Conservation (phyloP, 2,888 invertebrate species). For the Ceriagrion tenellum region DNA sequence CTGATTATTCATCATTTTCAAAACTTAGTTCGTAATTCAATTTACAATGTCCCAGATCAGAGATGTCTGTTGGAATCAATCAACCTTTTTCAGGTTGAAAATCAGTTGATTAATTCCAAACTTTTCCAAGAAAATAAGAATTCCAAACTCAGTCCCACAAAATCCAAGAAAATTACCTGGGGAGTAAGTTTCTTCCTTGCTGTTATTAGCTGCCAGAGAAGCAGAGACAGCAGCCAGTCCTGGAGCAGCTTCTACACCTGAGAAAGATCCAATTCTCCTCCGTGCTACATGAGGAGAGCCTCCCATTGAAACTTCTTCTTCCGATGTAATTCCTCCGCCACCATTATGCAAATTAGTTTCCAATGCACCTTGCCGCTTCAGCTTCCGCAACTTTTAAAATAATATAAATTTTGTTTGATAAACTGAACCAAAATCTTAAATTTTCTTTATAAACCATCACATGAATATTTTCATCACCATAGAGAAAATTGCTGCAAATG, state of each 20-base stretch:
- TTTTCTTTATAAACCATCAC: neutral
- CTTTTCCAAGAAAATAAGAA: conserved; percentile 1
- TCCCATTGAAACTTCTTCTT: conserved; percentile 82
- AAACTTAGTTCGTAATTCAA: no score
- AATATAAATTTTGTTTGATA: neutral
- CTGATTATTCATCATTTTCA: no score
- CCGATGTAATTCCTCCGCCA: conserved; percentile 78
- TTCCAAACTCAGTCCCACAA: neutral
- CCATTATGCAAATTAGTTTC: conserved; percentile 77
- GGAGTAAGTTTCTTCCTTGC: conserved; percentile 79
- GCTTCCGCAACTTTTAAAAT: conserved; percentile 75
- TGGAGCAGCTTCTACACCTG: conserved; percentile 76
- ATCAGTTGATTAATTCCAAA: neutral
- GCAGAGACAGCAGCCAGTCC: conserved; percentile 74
- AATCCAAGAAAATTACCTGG: conserved; percentile 77
- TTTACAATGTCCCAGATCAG: no score
- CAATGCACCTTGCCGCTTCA: conserved; percentile 57
- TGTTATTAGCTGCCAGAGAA: conserved; percentile 15
- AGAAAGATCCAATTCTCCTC: conserved; percentile 84
- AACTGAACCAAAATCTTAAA: neutral
- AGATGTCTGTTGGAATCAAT: no score
- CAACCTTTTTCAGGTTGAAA: neutral
- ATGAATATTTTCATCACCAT: no score
- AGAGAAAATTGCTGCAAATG: no score
- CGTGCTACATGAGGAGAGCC: conserved; percentile 85